Evolutionary conservation across 1,140 invertebrate species (phyloP).

Genomic region (Gryllus bimaculatus): DNA sequence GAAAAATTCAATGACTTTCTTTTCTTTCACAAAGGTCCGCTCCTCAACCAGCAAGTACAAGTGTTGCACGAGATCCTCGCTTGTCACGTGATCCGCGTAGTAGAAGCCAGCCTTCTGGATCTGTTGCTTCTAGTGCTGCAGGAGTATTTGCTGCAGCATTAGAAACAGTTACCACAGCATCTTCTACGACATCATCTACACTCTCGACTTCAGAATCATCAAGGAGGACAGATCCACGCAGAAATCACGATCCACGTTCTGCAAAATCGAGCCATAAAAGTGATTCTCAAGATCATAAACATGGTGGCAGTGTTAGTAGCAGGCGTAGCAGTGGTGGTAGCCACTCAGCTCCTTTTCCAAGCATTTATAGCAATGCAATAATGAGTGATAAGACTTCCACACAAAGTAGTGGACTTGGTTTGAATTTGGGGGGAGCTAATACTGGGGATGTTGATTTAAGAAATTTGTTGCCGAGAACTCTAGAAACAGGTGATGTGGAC

Average conservation of each 20-base stretch:
- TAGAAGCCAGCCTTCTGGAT: neutral
- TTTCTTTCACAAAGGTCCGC: too few relatives aligned
- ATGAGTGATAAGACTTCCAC: neutral
- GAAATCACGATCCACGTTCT: slow-evolving; percentile 3
- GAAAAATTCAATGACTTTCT: too few relatives aligned
- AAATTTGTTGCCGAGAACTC: neutral
- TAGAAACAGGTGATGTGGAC: slow-evolving; percentile 30
- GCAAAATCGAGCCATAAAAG: slow-evolving; percentile 16
- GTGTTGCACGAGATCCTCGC: slow-evolving; percentile 12
- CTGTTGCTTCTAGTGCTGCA: neutral
- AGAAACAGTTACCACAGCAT: neutral
- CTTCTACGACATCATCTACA: neutral
- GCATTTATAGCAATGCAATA: slow-evolving; percentile 13
- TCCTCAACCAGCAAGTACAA: too few relatives aligned
- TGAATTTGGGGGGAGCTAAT: neutral
- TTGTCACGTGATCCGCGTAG: slow-evolving; percentile 14
- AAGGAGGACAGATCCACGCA: neutral
- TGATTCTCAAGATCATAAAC: slow-evolving; percentile 19
- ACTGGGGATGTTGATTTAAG: slow-evolving; percentile 45
- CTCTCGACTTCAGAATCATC: neutral
- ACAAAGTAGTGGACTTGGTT: neutral
- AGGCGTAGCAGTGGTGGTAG: neutral
- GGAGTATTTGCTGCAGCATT: too few relatives aligned
- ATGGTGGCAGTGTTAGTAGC: neutral
- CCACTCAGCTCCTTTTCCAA: neutral